Evolutionary conservation across 2,113 vertebrate genomes (phyloP), one percentile per base, ranked within the genome.

Genomic region (Pomatorhinus ruficollis): DNA sequence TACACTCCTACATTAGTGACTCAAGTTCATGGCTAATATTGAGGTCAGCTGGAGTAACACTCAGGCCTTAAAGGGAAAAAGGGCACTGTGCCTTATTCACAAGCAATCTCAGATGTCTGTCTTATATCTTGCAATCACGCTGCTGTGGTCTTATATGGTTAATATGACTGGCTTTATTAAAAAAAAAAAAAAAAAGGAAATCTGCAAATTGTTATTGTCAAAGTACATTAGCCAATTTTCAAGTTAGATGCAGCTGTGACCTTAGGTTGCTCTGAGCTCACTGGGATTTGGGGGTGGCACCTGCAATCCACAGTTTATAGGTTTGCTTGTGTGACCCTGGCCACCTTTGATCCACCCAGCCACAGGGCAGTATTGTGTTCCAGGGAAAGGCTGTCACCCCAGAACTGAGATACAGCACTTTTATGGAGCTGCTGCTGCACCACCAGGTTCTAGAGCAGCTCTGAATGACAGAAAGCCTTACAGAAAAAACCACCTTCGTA

Each of bases 21-120:
- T 94, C 89, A 61, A 85, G 95, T 96, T 97, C 94, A 93, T 83
- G 80, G 96, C 89, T 94, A 80, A 96, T 97, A 97, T 97, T 97
- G 92, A 96, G 97, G 92, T 97, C 96, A 97, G 90, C 90, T 90
- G 82, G 72, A 89, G 83, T 85, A 92, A 54, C 84, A 65, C 76
- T 93, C 87, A 2, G 42, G 80, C 56, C 93, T 96, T 92, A 86
- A 85, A 97, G 95, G 85, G 81, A 91, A 93, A 90, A 94, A 90
- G 83, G 76, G 50, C 8, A 1, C 6, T 2, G 19, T 54, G 35
- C 78, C 83, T 97, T 72, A 82, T 70, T 90, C 63, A 53, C 76
- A 84, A 33, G 87, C 66, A 90, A 91, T 56, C 54, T 61, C 74
- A 85, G 68, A 78, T 59, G 61, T 90, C 69, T 91, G 8, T 60